Evolutionary conservation across 2,888 invertebrate species (phyloP).

Genomic region (Norana najaformis): DNA sequence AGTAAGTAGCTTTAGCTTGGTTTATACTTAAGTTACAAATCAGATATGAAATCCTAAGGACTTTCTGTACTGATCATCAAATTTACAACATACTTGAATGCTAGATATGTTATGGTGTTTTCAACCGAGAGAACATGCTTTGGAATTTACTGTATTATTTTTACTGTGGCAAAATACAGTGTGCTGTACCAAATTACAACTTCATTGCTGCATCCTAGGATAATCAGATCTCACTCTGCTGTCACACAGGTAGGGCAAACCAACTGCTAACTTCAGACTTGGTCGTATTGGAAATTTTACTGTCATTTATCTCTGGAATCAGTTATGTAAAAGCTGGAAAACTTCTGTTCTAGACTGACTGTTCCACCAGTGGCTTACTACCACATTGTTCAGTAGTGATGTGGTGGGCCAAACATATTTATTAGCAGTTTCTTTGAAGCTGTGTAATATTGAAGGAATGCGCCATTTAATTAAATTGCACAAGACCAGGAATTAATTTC

Average conservation of each 20-base stretch:
- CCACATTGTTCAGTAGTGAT: not conserved
- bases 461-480: not conserved
- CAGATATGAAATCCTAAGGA: not conserved
- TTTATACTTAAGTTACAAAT: not conserved
- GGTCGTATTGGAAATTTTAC: not conserved
- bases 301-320: not conserved
- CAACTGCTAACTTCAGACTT: not conserved
- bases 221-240: not conserved
- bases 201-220: not conserved
- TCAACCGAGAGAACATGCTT: not conserved
- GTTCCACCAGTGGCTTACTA: not conserved
- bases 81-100: conserved; percentile 2
- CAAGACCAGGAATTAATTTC: no score
- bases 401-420: not conserved
- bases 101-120: not conserved
- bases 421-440: not conserved
- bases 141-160: conserved; percentile 2
- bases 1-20: not conserved
- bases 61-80: not conserved
- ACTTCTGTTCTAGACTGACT: not conserved
- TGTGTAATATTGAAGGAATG: not conserved
- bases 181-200: not conserved
- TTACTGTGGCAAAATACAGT: not conserved
- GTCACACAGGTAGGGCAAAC: no score
- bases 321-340: not conserved